A percentile compares a stretch with the other conserved stretches of the same genome.
These are phyloP conservation scores for Napeogenes inachia DNA, from an alignment of 2,888 invertebrate genomes.

Conservation along the genomic window DNA sequence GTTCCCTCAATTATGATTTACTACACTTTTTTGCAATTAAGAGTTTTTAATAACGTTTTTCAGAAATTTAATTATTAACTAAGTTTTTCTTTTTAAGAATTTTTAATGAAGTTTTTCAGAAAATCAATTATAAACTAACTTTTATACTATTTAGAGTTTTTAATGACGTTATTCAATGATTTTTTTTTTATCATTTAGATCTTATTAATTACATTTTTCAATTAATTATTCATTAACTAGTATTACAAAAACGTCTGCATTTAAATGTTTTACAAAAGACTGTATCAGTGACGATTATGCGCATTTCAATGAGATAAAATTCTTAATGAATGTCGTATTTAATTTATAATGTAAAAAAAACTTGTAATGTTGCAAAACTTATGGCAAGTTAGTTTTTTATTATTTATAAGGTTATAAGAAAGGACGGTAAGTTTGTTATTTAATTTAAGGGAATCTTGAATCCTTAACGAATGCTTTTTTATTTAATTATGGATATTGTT, in stretches of 20 bases:
- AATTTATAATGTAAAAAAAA: conserved; percentile 51
- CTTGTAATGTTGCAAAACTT: conserved; percentile 30
- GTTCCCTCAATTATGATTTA: neutral
- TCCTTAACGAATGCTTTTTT: conserved; percentile 1
- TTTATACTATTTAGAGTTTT: no score
- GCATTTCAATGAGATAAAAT: conserved; percentile 57
- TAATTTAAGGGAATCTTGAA: neutral
- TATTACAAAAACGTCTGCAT: no score
- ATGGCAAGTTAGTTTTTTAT: conserved; percentile 29
- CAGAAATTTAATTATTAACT: no score
- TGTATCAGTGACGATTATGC: conserved; percentile 40
- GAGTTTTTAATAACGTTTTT: neutral
- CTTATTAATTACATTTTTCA: no score
- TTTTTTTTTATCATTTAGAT: no score
- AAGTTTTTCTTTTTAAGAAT: no score
- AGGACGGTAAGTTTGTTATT: conserved; percentile 13
- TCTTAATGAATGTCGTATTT: conserved; percentile 56
- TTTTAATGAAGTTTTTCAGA: no score
- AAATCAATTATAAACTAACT: no score
- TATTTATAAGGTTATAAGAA: conserved; percentile 10
- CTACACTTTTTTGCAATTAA: neutral
- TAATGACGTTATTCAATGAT: no score
- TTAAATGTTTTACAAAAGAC: no score
- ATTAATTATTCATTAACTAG: no score
- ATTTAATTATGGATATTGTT: conserved; percentile 10